Evolutionary conservation across 2,888 invertebrate species (phyloP), one percentile per base, ranked within the genome.

Genomic region (Serripes groenlandicus): DNA sequence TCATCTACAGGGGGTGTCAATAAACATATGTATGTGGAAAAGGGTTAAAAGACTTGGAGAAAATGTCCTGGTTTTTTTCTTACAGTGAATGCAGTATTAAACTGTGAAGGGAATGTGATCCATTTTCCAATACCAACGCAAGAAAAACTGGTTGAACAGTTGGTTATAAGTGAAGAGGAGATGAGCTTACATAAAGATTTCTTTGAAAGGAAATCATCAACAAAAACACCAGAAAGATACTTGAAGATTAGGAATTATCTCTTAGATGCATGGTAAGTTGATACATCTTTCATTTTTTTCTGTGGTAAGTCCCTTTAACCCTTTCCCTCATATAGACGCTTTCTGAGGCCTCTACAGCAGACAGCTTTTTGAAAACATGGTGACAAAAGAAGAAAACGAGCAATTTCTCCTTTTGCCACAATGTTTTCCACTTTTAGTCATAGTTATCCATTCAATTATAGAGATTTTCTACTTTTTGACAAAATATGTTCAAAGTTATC

Each of bases 201-300:
- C 92, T 96, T 96, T 93, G 95, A 95, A 91, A 95, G 95, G 0
- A 93, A 95, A 73, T 54, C 80, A 18, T 73, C 73, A 4, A 94
- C 95, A 0, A 96, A 96, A 94, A 96, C 96, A 1, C 96, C 96
- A 0, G 95, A 95, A 76, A 94, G 96, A 89, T 96, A 96, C 92
- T 92, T 96, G 73, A 95, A 95, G 95, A 96, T 96, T 58, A 94
- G 96, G 73, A 96, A 96, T 90, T 96, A 96, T 89, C 96, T 96
- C 66, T 85, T 96, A 52, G 95, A 95, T 68, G 94, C 94, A 81
- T 96, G 96, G 96, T 92, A 87, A 75, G 88, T 54, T 1, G 23
- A n/a, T n/a, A n/a, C n/a, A n/a, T n/a, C n/a, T n/a, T n/a, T n/a
- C n/a, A n/a, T n/a, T n/a, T n/a, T n/a, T n/a, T n/a, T n/a, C n/a